Evolutionary conservation across 2,888 invertebrate genomes (phyloP).

Genomic region (Desoria tigrina): DNA sequence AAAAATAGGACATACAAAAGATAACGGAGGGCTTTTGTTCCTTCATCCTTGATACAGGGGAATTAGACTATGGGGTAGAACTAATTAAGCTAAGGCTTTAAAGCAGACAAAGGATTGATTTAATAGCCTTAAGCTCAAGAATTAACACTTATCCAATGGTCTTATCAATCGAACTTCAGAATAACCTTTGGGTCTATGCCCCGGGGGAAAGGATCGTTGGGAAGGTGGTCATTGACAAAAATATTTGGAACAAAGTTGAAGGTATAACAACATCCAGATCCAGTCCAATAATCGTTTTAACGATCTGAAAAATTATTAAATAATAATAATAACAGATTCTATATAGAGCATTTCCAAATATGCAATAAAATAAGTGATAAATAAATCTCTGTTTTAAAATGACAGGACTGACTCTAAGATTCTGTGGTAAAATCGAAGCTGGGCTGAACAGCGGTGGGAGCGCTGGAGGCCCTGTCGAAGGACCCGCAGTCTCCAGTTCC

Average conservation of each 20-base stretch:
- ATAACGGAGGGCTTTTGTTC: no score
- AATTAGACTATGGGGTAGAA: no score
- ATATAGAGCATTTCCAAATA: no score
- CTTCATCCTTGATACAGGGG: no score
- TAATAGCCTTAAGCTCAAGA: no score
- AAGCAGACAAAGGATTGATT: no score
- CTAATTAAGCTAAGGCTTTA: no score
- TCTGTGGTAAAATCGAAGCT: conserved; percentile 37
- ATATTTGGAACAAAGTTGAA: conserved; percentile 46
- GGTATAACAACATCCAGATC: conserved; percentile 22
- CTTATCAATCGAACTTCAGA: conserved; percentile 36
- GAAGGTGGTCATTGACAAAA: conserved; percentile 38
- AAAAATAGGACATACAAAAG: no score
- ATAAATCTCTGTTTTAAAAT: background rate
- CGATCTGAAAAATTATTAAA: no score
- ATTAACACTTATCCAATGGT: conserved; percentile 30
- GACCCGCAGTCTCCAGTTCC: no score
- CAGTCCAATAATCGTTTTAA: background rate
- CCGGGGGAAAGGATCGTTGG: conserved; percentile 40
- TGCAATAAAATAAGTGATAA: background rate
- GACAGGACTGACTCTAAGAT: conserved; percentile 36
- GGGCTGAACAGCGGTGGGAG: conserved; percentile 11
- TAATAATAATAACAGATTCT: no score
- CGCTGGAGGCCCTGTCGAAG: background rate
- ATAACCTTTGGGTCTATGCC: conserved; percentile 35